A percentile compares a stretch with the other conserved stretches of the same genome.
phyloP scores from a whole-genome alignment of 1,140 invertebrate species.

The Dendrolimus punctatus region DNA sequence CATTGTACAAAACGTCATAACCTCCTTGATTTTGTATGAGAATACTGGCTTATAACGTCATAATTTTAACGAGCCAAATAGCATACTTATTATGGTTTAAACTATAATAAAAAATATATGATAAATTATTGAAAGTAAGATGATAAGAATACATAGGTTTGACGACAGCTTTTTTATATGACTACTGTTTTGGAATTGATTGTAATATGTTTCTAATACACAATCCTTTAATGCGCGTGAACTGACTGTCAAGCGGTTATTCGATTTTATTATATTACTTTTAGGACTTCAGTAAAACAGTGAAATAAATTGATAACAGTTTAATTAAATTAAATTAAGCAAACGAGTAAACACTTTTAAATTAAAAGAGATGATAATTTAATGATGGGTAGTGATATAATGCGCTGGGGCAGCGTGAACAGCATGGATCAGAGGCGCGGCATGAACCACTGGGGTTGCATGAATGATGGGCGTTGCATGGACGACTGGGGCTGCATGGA shows the following conservation, averaged over 20 bases:
- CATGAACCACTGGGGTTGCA: constrained; percentile 25
- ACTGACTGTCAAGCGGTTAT: neutral
- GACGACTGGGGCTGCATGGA: constrained; percentile 20
- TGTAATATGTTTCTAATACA: constrained; percentile 1
- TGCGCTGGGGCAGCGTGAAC: constrained; percentile 19
- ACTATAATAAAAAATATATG: too few species aligned
- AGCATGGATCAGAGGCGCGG: constrained; percentile 26
- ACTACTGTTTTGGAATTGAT: neutral
- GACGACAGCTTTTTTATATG: too few species aligned
- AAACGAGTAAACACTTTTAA: neutral
- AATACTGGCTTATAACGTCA: too few species aligned
- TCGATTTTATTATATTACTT: constrained; percentile 2
- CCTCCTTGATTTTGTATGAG: too few species aligned
- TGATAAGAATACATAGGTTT: too few species aligned
- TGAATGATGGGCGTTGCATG: constrained; percentile 44
- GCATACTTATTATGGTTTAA: too few species aligned
- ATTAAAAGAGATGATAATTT: constrained; percentile 8
- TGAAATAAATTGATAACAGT: too few species aligned
- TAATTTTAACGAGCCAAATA: too few species aligned
- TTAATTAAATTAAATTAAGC: constrained; percentile 1
- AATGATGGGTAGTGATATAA: constrained; percentile 34
- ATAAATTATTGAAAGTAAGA: too few species aligned
- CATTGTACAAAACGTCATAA: too few species aligned
- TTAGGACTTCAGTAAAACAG: constrained; percentile 7
- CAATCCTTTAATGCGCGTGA: neutral